Base-by-base conservation (phyloP, 2,888 invertebrate species). In the Biston betularia region DNA sequence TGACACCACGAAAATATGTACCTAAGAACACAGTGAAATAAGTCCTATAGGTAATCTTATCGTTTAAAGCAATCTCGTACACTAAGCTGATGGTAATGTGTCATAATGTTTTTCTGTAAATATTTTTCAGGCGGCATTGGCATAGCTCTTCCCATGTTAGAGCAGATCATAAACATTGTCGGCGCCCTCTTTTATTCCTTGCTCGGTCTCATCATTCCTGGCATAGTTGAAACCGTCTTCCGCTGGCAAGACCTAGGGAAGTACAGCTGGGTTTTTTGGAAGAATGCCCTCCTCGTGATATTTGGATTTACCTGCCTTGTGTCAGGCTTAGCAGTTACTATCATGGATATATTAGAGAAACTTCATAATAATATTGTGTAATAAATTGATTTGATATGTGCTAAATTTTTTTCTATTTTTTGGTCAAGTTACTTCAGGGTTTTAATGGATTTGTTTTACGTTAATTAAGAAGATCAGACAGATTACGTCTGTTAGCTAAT, bases 121-220 rank as follows among this genome's bases (percentile, higher is more conserved):
- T 24, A 24, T 24, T 24, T 65, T 82, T 14, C 79, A 92, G 92
- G 91, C 70, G 90, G 94, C 10, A 94, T 98, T 71, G 98, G 98
- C 0, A 96, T 97, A 60, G 95, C 97, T 0, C 95, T 94, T 1
- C 94, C 94, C 0, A 89, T 89, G 83, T 74, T 94, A 63, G 94
- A 94, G 61, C 89, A 93, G 70, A 92, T 94, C 58, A 94, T 94
- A 63, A 92, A 92, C 71, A 78, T 94, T 2, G 94, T 94, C 0
- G 94, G 94, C 0, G 89, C 94, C 1, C 79, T 96, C 9, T 96
- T 96, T 78, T 96, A 96, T 79, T 96, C 96, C 0, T 94, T 95
- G 14, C 92, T 96, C 50, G 98, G 98, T 1, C 94, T 97, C 45
- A 94, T 96, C 67, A 95, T 97, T 49, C 97, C 97, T n/a, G 96